A percentile compares a stretch with the other conserved stretches of the same genome.
Evolutionary conservation across 2,797 vertebrate species (phyloP).

Genomic region (Cryptoblepharus egeriae): DNA sequence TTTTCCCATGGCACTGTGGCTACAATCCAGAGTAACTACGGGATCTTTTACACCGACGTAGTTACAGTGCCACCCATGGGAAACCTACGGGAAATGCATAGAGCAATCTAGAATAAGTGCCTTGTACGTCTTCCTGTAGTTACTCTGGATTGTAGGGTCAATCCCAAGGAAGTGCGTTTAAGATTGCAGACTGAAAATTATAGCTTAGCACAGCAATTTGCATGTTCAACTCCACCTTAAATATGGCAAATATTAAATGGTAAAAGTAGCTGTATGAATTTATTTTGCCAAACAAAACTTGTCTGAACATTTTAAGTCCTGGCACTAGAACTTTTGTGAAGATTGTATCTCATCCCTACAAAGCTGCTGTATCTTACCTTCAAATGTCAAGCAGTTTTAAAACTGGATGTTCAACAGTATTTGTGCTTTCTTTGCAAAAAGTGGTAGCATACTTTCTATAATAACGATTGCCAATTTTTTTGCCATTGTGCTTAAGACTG

Average conservation of each 20-base stretch:
- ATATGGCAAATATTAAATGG: background rate
- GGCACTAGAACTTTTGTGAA: background rate
- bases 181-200: background rate
- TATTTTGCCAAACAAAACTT: background rate
- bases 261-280: background rate
- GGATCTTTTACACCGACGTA: too few relatives aligned
- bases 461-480: constrained; percentile 14
- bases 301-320: background rate
- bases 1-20: too few relatives aligned
- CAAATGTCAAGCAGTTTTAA: background rate
- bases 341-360: background rate
- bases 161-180: too few relatives aligned
- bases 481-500: constrained; percentile 14
- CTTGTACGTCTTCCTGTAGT: too few relatives aligned
- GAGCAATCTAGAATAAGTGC: too few relatives aligned
- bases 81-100: too few relatives aligned
- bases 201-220: background rate
- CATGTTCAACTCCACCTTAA: background rate
- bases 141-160: too few relatives aligned
- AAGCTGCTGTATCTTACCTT: background rate
- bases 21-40: too few relatives aligned
- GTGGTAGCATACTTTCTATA: constrained; percentile 8
- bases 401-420: constrained; percentile 2
- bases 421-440: constrained; percentile 5
- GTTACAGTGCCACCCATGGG: too few relatives aligned